phyloP scores from a whole-genome alignment of 92 coral and sea anemone species.

The Metridium senile region DNA sequence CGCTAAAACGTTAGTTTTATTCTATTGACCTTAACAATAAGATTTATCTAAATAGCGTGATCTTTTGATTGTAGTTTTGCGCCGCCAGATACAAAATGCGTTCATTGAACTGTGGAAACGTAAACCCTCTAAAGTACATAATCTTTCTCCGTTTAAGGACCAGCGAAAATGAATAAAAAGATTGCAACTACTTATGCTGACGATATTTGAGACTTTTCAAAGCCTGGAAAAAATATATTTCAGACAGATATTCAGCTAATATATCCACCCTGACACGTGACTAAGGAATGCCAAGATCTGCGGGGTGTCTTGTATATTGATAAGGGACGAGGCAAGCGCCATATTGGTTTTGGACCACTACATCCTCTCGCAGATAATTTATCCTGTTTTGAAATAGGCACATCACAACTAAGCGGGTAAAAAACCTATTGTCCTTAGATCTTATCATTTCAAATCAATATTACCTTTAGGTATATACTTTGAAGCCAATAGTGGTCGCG shows the following conservation, averaged over 20 bases:
- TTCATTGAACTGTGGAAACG: neutral
- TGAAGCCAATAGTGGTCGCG: conserved; percentile 11
- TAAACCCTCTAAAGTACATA: neutral
- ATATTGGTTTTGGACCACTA: conserved; percentile 73
- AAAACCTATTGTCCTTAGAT: conserved; percentile 16
- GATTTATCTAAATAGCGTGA: neutral
- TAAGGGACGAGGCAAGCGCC: conserved; percentile 90
- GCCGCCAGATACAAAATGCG: neutral
- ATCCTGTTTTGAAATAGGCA: conserved; percentile 14
- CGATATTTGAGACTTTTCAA: too few relatives aligned
- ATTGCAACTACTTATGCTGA: too few relatives aligned
- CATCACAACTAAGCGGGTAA: conserved; percentile 14
- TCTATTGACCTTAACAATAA: neutral
- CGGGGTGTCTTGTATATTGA: conserved; percentile 83
- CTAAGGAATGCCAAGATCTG: conserved; percentile 60
- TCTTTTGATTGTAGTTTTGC: neutral
- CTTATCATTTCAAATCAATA: conserved; percentile 30
- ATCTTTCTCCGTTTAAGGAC: neutral
- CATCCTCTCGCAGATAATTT: conserved; percentile 38
- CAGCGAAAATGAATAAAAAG: neutral
- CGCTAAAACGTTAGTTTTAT: neutral
- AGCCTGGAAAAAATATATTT: too few relatives aligned
- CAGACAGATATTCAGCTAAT: neutral
- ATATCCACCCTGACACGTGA: conserved; percentile 41
- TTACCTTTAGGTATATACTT: conserved; percentile 10